These are phyloP conservation scores for Halcyon smyrnensis DNA, from an alignment of 2,797 vertebrate species.

Conservation along the genomic window DNA sequence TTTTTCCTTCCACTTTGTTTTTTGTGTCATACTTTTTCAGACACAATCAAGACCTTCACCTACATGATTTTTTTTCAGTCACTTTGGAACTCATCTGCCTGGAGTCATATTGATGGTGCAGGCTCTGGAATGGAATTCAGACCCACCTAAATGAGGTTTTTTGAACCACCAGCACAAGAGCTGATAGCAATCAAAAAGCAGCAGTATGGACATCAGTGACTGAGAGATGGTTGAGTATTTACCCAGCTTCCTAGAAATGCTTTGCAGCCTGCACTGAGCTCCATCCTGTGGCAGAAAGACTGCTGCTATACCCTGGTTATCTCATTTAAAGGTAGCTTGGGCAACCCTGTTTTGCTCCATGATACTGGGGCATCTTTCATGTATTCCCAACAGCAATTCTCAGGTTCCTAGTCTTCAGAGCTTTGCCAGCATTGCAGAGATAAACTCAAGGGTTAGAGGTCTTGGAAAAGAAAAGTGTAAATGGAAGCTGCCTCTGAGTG, in stretches of 20 bases:
- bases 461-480: background rate
- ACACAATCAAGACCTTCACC: background rate
- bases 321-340: background rate
- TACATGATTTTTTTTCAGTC: background rate
- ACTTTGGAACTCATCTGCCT: background rate
- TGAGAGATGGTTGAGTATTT: background rate
- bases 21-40: background rate
- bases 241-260: background rate
- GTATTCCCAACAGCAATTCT: background rate
- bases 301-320: background rate
- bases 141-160: background rate
- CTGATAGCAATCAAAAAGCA: background rate
- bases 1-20: rapidly evolving
- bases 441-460: background rate
- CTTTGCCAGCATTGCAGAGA: background rate
- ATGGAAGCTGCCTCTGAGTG: background rate
- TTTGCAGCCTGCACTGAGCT: slow-evolving; percentile 63
- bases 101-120: background rate
- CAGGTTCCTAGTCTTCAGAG: background rate
- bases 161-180: rapidly evolving
- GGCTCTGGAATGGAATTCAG: background rate
- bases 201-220: background rate
- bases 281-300: slow-evolving; percentile 63
- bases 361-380: background rate
- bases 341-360: background rate